phyloP scores from a whole-genome alignment of 2,888 invertebrate genomes.

The Achlya flavicornis region DNA sequence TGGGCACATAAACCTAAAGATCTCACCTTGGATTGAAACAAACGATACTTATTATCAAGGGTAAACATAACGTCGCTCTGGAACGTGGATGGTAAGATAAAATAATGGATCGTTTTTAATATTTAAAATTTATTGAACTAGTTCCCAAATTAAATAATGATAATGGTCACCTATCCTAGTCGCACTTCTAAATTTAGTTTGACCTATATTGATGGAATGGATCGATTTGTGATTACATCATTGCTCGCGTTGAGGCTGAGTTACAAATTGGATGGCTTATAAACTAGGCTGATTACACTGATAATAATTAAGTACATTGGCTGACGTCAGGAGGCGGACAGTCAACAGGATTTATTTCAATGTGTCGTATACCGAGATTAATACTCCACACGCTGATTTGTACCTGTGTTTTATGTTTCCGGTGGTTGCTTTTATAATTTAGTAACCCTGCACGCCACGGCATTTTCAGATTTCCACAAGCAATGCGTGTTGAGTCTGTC shows the following conservation, averaged over 20 bases:
- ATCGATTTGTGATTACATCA: slow-evolving; percentile 4
- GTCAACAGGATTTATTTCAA: not conserved
- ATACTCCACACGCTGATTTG: not conserved
- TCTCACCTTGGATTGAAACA: too few relatives aligned
- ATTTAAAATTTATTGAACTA: too few relatives aligned
- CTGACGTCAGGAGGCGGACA: not conserved
- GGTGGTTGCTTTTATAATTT: not conserved
- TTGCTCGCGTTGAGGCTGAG: not conserved
- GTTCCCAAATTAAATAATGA: too few relatives aligned
- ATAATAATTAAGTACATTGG: not conserved
- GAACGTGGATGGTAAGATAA: too few relatives aligned
- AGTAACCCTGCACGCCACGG: too few relatives aligned
- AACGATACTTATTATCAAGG: too few relatives aligned
- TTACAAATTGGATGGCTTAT: not conserved
- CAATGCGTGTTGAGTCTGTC: too few relatives aligned
- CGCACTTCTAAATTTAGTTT: not conserved
- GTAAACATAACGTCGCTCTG: too few relatives aligned
- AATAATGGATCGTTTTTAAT: too few relatives aligned
- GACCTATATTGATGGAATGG: not conserved
- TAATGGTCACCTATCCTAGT: not conserved
- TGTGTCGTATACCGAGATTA: not conserved
- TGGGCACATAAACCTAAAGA: too few relatives aligned
- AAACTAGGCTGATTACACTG: slow-evolving; percentile 4
- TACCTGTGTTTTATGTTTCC: not conserved
- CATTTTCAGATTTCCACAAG: not conserved